Conservation (phyloP, 2,797 vertebrate species). For the Sternotherus odoratus region DNA sequence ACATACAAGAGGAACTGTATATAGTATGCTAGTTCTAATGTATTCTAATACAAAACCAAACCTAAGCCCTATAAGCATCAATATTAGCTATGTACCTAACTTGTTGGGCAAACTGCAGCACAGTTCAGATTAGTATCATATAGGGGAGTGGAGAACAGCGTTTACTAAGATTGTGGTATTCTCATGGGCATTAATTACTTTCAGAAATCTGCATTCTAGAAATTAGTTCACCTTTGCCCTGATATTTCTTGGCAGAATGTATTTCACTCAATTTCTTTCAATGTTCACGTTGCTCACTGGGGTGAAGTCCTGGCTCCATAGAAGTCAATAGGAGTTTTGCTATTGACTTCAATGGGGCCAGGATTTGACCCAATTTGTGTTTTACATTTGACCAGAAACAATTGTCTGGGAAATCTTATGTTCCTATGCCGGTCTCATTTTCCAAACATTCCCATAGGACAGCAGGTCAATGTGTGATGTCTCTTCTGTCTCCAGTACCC, state of each 20-base stretch:
- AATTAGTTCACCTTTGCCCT: neutral
- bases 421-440: neutral
- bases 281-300: neutral
- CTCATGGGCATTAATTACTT: neutral
- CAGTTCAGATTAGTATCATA: constrained; percentile 46
- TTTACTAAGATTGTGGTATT: constrained; percentile 41
- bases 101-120: constrained; percentile 29
- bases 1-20: neutral
- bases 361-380: neutral
- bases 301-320: neutral
- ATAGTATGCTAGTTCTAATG: neutral
- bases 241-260: neutral
- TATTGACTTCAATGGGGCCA: neutral
- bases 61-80: constrained; percentile 1
- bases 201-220: neutral
- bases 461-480: neutral
- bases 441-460: neutral
- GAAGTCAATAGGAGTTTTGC: neutral
- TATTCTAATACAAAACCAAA: constrained; percentile 44
- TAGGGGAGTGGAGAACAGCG: neutral
- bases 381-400: neutral
- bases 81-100: constrained; percentile 41
- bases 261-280: neutral
- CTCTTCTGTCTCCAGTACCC: neutral
- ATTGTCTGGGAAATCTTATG: neutral